Percentiles rank a stretch among this genome's conserved stretches.
These are phyloP conservation scores for Drosophila melanosoma DNA, from an alignment of 2,888 invertebrate genomes.

Conservation along the genomic window DNA sequence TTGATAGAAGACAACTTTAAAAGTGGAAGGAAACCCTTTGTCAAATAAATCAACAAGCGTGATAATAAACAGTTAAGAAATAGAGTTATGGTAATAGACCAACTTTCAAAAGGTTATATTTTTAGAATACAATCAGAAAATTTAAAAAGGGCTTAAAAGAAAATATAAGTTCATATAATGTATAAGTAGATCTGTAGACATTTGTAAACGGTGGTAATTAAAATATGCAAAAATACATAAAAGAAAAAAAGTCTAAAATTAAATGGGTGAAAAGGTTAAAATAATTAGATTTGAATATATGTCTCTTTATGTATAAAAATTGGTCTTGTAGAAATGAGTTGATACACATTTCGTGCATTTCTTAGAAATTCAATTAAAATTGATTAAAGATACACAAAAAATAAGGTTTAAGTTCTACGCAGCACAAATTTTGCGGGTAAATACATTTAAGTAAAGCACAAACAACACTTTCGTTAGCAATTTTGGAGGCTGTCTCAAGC, in stretches of 20 bases:
- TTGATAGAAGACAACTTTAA: neutral
- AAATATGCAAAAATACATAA: too few species aligned
- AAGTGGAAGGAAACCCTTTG: neutral
- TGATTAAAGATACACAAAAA: conserved; percentile 72
- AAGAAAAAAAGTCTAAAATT: neutral
- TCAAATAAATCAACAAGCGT: conserved; percentile 1
- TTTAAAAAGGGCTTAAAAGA: neutral
- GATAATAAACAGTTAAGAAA: neutral
- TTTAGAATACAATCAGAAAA: neutral
- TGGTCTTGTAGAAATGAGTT: conserved; percentile 5
- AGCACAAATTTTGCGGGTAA: conserved; percentile 70
- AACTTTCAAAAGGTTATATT: neutral
- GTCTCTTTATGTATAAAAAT: conserved; percentile 6
- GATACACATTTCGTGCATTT: conserved; percentile 16
- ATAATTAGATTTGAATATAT: neutral
- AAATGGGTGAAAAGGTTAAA: neutral
- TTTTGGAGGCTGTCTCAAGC: conserved; percentile 43
- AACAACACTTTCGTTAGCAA: conserved; percentile 29
- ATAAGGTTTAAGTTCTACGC: conserved; percentile 62
- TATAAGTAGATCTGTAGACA: neutral
- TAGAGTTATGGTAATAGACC: neutral
- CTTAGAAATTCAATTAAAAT: conserved; percentile 69
- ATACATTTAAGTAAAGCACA: conserved; percentile 53
- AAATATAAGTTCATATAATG: neutral
- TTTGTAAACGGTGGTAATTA: neutral